Evolutionary conservation across 2,113 vertebrate species (phyloP).

Genomic region (Zapornia atra): DNA sequence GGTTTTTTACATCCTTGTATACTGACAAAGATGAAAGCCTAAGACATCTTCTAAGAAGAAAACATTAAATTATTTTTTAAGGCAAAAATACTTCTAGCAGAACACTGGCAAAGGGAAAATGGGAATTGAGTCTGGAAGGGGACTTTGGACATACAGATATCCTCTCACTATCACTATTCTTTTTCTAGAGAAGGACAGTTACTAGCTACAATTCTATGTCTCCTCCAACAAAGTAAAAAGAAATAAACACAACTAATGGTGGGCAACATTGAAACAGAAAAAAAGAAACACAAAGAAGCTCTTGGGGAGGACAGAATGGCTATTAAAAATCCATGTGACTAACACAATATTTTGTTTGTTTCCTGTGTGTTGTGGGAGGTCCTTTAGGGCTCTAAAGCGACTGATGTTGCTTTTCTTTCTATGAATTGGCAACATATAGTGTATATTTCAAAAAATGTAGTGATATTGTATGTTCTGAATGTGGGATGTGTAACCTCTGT

Average conservation of each 20-base stretch:
- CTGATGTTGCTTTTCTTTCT: not conserved
- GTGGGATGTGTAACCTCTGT: not conserved
- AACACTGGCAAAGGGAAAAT: not conserved
- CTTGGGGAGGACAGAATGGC: not conserved
- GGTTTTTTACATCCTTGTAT: not conserved
- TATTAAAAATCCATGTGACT: not conserved
- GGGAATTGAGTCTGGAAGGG: not conserved
- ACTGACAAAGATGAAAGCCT: not conserved
- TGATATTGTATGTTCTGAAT: not conserved
- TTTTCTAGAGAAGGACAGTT: not conserved
- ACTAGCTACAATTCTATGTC: not conserved
- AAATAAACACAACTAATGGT: not conserved
- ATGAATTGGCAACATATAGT: not conserved
- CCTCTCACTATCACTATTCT: not conserved
- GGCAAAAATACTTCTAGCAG: not conserved
- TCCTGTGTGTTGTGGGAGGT: not conserved
- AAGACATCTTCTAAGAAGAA: not conserved
- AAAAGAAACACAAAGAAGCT: not conserved
- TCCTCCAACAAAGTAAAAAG: not conserved
- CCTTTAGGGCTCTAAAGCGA: not conserved
- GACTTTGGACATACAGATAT: not conserved
- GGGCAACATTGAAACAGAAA: not conserved
- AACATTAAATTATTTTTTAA: not conserved
- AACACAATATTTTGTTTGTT: not conserved
- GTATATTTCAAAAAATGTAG: not conserved